Conservation (phyloP, 2,888 invertebrate genomes). For the Apantesis nais region DNA sequence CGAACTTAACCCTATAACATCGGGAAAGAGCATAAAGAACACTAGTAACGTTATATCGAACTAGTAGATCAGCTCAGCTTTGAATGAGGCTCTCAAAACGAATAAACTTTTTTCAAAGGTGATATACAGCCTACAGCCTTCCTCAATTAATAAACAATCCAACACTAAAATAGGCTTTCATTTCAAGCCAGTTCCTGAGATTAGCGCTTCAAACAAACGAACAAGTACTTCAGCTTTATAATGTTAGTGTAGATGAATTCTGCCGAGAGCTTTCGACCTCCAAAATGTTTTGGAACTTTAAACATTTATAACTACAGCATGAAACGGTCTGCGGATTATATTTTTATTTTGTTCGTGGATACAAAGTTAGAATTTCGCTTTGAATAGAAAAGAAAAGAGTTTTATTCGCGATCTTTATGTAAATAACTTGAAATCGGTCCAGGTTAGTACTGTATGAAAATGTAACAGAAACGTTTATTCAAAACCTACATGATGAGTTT, state of each 20-base stretch:
- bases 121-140: too few relatives aligned
- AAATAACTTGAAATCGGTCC: constrained; percentile 37
- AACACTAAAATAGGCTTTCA: background rate
- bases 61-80: too few relatives aligned
- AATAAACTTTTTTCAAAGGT: too few relatives aligned
- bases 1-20: too few relatives aligned
- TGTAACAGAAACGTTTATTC: background rate
- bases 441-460: constrained; percentile 16
- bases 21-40: too few relatives aligned
- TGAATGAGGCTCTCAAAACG: too few relatives aligned
- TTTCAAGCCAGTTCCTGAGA: background rate
- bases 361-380: background rate
- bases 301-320: background rate
- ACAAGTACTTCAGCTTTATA: too few relatives aligned
- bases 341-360: background rate
- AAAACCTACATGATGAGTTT: too few relatives aligned
- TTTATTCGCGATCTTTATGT: constrained; percentile 32
- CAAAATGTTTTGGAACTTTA: background rate
- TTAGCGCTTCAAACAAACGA: too few relatives aligned
- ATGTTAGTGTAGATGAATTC: too few relatives aligned
- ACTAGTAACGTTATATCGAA: too few relatives aligned
- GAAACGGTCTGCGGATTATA: background rate
- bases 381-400: background rate
- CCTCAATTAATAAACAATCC: too few relatives aligned
- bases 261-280: background rate